Conservation (phyloP, 1,140 invertebrate genomes). For the Panagrolaimus sp. region DNA sequence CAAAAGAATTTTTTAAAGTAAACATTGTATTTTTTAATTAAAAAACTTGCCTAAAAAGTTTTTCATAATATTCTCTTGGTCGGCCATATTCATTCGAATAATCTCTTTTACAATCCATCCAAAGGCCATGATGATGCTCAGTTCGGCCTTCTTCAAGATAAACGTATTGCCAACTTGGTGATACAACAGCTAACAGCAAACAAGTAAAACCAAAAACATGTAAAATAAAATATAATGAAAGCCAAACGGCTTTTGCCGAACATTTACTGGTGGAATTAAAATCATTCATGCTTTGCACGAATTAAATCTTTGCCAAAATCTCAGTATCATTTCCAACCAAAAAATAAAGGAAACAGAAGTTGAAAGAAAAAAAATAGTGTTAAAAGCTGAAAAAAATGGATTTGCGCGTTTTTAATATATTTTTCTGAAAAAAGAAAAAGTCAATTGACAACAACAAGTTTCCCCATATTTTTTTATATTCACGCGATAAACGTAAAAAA, state of each 20-base stretch:
- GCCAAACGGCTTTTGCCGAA: slow-evolving; percentile 28
- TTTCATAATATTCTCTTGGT: slow-evolving; percentile 57
- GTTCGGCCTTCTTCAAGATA: slow-evolving; percentile 56
- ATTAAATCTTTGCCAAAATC: not conserved
- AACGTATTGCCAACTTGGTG: slow-evolving; percentile 54
- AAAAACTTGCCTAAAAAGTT: slow-evolving; percentile 44
- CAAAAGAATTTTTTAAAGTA: too few relatives aligned
- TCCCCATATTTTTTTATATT: too few relatives aligned
- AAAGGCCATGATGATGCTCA: slow-evolving; percentile 57
- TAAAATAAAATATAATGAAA: slow-evolving; percentile 46
- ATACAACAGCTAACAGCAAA: slow-evolving; percentile 45
- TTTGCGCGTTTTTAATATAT: too few relatives aligned
- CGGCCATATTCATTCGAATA: slow-evolving; percentile 57
- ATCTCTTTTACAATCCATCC: slow-evolving; percentile 57
- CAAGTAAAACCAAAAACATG: slow-evolving; percentile 50
- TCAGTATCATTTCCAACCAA: not conserved
- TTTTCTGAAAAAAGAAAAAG: too few relatives aligned
- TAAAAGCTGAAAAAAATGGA: too few relatives aligned
- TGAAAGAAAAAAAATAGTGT: too few relatives aligned
- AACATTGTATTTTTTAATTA: not conserved
- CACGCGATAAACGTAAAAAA: too few relatives aligned
- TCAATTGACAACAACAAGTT: too few relatives aligned
- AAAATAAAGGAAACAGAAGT: too few relatives aligned
- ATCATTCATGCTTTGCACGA: slow-evolving; percentile 5
- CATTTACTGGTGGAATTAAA: not conserved